These are phyloP conservation scores for Stegostoma tigrinum DNA, from an alignment of 2,113 vertebrate genomes.

Conservation along the genomic window DNA sequence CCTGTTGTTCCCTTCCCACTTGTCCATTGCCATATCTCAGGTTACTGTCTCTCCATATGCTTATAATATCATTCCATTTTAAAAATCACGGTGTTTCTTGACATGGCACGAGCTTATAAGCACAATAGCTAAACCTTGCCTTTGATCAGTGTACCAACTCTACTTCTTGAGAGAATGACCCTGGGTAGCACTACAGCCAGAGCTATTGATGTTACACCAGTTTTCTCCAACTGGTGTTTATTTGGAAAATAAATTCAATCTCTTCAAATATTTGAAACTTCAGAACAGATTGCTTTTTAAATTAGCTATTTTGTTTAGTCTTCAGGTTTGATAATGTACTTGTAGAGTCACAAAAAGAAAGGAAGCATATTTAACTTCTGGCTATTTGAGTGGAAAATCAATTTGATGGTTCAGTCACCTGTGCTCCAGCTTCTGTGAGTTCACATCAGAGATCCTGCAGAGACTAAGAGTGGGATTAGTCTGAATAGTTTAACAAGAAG, in stretches of 20 bases:
- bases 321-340: conserved; percentile 42
- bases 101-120: conserved; percentile 46
- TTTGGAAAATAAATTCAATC: conserved; percentile 27
- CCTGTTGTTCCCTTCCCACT: conserved; percentile 40
- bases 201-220: conserved; percentile 32
- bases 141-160: conserved; percentile 52
- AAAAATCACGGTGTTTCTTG: conserved; percentile 39
- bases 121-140: conserved; percentile 55
- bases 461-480: conserved; percentile 38
- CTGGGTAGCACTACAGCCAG: conserved; percentile 41
- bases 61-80: conserved; percentile 37
- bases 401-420: conserved; percentile 43
- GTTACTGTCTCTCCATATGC: conserved; percentile 44
- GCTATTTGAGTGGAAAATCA: conserved; percentile 48
- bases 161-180: conserved; percentile 43
- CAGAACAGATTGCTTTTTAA: conserved; percentile 41
- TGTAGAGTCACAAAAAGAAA: conserved; percentile 37
- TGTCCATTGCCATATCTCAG: conserved; percentile 41
- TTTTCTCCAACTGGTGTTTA: conserved; percentile 38
- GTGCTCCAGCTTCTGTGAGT: conserved; percentile 43
- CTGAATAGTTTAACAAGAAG: conserved; percentile 39
- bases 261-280: conserved; percentile 46
- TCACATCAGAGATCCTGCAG: conserved; percentile 39
- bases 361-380: conserved; percentile 40
- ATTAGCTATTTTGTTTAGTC: conserved; percentile 39